These are phyloP conservation scores for Ips typographus DNA, from an alignment of 1,140 invertebrate genomes.

Conservation along the genomic window DNA sequence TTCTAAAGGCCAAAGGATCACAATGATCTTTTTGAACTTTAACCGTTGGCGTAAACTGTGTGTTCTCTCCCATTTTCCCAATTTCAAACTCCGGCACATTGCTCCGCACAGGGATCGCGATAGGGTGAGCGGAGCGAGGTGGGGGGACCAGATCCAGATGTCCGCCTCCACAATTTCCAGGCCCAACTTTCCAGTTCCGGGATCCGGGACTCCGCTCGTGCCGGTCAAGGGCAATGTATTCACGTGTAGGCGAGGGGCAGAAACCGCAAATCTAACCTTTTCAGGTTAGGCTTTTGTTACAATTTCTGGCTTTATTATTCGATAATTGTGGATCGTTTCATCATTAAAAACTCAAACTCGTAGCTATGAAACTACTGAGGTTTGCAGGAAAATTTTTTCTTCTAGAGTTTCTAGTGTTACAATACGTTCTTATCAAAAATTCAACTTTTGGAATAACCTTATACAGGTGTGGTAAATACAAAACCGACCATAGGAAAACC, in stretches of 20 bases:
- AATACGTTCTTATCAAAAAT: too few relatives aligned
- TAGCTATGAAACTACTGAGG: not conserved
- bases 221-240: slow-evolving; percentile 37
- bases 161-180: slow-evolving; percentile 39
- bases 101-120: slow-evolving; percentile 2
- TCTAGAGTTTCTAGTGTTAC: too few relatives aligned
- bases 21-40: too few relatives aligned
- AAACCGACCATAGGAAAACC: too few relatives aligned
- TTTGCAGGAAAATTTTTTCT: too few relatives aligned
- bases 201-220: slow-evolving; percentile 30
- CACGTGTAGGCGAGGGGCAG: slow-evolving; percentile 10
- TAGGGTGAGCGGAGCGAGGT: not conserved
- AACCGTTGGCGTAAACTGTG: slow-evolving; percentile 7
- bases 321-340: too few relatives aligned
- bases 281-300: not conserved
- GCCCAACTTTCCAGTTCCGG: slow-evolving; percentile 36
- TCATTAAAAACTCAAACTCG: too few relatives aligned
- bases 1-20: too few relatives aligned
- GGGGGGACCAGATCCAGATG: slow-evolving; percentile 14
- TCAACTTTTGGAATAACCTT: too few relatives aligned
- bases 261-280: slow-evolving; percentile 2
- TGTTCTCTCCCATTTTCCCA: not conserved
- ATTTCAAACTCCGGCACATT: slow-evolving; percentile 11
- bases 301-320: too few relatives aligned
- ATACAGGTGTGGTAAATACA: too few relatives aligned